Base-by-base conservation (phyloP, 2,888 invertebrate species). In the Rhagophthalmus giganteus region DNA sequence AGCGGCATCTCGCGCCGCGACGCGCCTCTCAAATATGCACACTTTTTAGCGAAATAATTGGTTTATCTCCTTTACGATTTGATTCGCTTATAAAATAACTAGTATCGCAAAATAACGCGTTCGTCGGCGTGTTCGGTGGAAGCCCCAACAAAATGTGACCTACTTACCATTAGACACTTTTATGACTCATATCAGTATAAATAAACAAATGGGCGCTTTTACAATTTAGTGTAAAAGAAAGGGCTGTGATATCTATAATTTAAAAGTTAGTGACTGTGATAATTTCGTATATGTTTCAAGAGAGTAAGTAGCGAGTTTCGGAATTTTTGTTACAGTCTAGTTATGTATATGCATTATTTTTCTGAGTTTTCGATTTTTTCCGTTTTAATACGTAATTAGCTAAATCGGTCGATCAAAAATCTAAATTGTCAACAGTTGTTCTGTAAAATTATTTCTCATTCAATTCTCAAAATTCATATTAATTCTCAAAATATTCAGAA, bases 1-100 rank as follows among this genome's bases (percentile, higher is more conserved):
- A 53, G 48, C 48, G 44, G 49, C 44, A 49, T 44, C 41, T 46
- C 49, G 49, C 45, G 54, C 30, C 49, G 26, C 39, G 47, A 27
- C 47, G 47, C 27, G 38, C 47, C 47, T 47, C 47, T 47, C 39
- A 40, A 46, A 32, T 39, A 39, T 37, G 46, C 37, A 38, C 24
- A 38, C 38, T 46, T 46, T 45, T 37, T 27, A 33, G 13, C 27
- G 10, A 34, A 44, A 35, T 27, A 27, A 27, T 32, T 41, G 27
- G 16, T 35, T 44, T 16, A 28, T 11, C 16, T 11, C 3, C 12
- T 30, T 30, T 20, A 38, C 28, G 30, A 38, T 33, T 34, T 30
- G 15, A 2, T 28, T 6, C 4, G 4, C 5, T 20, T 20, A 5
- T 20, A 20, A 20, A 5, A 7, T 20, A 20, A 20, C 3, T 20